A percentile compares a stretch with the other conserved stretches of the same genome.
phyloP scores from a whole-genome alignment of 2,797 vertebrate genomes.

The Gallinago solitaria region DNA sequence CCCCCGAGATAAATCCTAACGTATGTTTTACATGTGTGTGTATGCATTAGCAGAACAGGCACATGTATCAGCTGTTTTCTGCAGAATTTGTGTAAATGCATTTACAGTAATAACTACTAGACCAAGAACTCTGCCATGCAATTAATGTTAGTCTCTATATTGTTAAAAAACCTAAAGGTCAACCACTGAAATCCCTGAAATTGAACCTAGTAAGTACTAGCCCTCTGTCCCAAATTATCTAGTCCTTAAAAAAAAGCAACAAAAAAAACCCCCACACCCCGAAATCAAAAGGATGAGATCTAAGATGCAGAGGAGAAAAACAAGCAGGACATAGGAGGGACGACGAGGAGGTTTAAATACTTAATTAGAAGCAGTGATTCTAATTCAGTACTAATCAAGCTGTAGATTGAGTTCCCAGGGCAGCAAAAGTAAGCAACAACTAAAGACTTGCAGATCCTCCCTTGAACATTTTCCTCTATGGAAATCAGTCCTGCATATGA shows the following conservation, averaged over 20 bases:
- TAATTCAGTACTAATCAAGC: background rate
- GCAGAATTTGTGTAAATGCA: background rate
- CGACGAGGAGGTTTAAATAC: background rate
- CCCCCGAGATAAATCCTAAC: background rate
- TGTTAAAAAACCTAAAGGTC: background rate
- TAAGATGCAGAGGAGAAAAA: background rate
- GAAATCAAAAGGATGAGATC: background rate
- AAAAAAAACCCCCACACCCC: background rate
- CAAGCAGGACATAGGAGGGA: background rate
- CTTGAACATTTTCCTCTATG: background rate
- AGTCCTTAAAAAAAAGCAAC: background rate
- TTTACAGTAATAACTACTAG: background rate
- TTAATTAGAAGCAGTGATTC: background rate
- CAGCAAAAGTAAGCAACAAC: background rate
- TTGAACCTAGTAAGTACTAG: background rate
- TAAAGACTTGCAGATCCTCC: background rate
- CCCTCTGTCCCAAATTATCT: background rate
- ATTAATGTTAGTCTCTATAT: background rate
- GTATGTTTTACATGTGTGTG: fast-evolving
- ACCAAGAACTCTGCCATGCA: background rate
- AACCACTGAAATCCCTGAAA: background rate
- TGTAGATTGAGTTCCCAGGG: background rate
- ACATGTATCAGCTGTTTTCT: background rate
- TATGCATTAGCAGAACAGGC: background rate
- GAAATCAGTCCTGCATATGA: constrained; percentile 35